phyloP scores from a whole-genome alignment of 2,113 vertebrate species.

The Callithrix jacchus region DNA sequence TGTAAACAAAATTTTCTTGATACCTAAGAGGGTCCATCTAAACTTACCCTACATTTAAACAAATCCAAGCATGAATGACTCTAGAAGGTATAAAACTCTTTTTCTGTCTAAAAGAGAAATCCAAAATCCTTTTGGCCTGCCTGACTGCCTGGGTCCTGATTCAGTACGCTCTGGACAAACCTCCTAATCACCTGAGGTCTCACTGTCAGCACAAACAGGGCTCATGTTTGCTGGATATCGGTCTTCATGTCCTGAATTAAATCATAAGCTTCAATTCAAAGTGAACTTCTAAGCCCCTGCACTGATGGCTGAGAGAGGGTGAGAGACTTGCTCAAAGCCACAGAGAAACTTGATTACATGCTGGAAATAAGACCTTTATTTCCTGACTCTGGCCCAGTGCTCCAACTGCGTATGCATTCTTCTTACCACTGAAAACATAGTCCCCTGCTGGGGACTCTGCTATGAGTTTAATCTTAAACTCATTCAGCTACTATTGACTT shows the following conservation, averaged over 20 bases:
- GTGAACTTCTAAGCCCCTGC: no score
- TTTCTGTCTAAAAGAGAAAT: not conserved
- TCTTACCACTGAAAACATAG: not conserved
- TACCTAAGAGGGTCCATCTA: not conserved
- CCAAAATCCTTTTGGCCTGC: not conserved
- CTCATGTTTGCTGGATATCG: not conserved
- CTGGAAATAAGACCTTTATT: not conserved
- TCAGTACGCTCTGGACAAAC: not conserved
- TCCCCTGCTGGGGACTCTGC: not conserved
- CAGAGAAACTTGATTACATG: not conserved
- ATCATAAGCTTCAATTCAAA: not conserved
- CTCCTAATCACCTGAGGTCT: not conserved
- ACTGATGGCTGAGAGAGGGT: not conserved
- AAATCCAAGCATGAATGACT: not conserved
- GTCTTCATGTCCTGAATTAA: not conserved
- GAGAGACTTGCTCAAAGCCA: not conserved
- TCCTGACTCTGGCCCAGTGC: not conserved
- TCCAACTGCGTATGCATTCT: not conserved
- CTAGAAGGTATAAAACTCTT: not conserved
- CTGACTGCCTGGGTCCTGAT: not conserved
- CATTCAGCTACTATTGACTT: not conserved
- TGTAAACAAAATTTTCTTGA: not conserved
- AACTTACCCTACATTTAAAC: not conserved
- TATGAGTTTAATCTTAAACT: not conserved
- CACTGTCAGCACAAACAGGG: not conserved